Evolutionary conservation across 2,113 vertebrate genomes (phyloP).

Genomic region (Alethe diademata): DNA sequence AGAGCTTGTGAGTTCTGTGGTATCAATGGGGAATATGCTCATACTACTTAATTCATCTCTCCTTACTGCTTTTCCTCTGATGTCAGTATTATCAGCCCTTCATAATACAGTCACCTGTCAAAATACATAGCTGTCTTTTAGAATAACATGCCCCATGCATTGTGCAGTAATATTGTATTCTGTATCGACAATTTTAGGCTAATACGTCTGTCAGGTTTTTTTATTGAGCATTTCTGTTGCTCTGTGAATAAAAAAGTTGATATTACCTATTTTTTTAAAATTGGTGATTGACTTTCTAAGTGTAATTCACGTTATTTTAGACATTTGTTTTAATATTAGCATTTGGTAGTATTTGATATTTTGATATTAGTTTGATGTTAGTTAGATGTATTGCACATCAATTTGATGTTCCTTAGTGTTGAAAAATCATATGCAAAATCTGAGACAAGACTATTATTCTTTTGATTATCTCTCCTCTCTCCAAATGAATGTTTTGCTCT

Average conservation of each 20-base stretch:
- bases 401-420: not conserved
- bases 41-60: not conserved
- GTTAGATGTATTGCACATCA: not conserved
- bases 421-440: not conserved
- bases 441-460: not conserved
- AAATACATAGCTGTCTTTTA: not conserved
- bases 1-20: not conserved
- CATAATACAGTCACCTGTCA: not conserved
- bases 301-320: not conserved
- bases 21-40: accelerated
- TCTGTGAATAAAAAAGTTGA: not conserved
- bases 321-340: not conserved
- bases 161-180: not conserved
- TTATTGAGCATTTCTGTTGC: not conserved
- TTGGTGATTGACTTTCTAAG: not conserved
- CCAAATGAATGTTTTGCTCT: conserved; percentile 40
- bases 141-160: not conserved
- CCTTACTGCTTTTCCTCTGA: not conserved
- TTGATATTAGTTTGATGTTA: not conserved
- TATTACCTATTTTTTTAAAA: not conserved
- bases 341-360: not conserved
- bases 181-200: not conserved
- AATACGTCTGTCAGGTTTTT: not conserved
- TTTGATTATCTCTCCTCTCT: conserved; percentile 1
- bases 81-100: not conserved